A percentile compares a stretch with the other conserved stretches of the same genome.
phyloP scores from a whole-genome alignment of 2,113 vertebrate species.

The Pipa parva region DNA sequence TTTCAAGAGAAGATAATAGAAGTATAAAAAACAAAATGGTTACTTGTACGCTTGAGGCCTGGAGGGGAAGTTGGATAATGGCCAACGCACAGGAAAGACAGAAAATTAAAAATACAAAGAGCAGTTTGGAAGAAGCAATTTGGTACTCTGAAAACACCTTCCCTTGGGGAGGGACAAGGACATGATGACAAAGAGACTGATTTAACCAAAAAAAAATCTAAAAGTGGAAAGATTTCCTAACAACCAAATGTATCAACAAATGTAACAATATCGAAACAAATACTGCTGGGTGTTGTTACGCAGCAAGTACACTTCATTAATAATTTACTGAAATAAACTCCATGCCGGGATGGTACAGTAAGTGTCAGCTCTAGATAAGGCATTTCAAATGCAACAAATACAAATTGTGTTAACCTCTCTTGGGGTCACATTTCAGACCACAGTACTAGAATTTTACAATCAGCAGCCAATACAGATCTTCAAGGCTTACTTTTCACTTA shows the following conservation, averaged over 20 bases:
- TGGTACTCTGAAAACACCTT: constrained; percentile 15
- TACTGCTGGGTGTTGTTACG: no score
- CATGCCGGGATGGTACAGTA: no score
- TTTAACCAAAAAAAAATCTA: not conserved
- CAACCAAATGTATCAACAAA: not conserved
- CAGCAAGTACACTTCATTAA: no score
- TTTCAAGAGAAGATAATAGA: constrained; percentile 12
- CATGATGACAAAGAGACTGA: constrained; percentile 15
- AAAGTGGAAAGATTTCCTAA: no score
- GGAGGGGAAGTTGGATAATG: constrained; percentile 6
- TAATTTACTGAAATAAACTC: no score
- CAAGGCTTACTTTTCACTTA: no score
- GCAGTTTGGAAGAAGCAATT: constrained; percentile 24
- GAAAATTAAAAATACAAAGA: constrained; percentile 23
- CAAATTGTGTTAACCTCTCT: no score
- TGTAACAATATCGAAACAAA: not conserved
- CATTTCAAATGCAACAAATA: no score
- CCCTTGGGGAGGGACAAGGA: constrained; percentile 22
- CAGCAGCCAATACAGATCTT: no score
- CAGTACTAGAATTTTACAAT: no score
- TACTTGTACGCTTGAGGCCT: constrained; percentile 13
- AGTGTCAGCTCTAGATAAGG: no score
- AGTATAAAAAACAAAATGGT: constrained; percentile 26
- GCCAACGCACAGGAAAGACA: not conserved
- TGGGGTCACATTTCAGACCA: no score